phyloP scores from a whole-genome alignment of 2,797 vertebrate genomes.

The Babyrousa celebensis region DNA sequence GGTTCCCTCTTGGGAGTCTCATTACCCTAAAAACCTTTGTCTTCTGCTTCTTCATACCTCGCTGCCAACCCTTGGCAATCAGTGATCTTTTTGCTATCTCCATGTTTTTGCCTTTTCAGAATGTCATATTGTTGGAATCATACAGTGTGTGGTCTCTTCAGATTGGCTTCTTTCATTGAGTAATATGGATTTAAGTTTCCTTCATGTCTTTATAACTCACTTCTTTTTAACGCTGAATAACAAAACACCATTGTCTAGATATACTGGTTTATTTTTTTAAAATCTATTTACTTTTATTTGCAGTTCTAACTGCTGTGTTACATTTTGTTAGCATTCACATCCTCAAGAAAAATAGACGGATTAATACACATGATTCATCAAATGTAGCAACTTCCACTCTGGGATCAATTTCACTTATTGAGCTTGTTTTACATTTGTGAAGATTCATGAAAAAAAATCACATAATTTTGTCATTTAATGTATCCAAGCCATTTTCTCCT shows the following conservation, averaged over 20 bases:
- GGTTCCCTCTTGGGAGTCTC: background rate
- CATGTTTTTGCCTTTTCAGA: slow-evolving; percentile 59
- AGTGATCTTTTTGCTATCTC: background rate
- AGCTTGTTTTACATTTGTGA: slow-evolving; percentile 58
- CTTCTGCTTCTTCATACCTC: background rate
- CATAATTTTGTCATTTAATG: slow-evolving; percentile 38
- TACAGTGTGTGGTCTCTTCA: slow-evolving; percentile 14
- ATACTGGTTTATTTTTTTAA: slow-evolving; percentile 11
- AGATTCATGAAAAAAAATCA: background rate
- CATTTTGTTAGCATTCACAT: slow-evolving; percentile 39
- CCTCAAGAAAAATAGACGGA: slow-evolving; percentile 40
- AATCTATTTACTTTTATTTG: slow-evolving; percentile 64
- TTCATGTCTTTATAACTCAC: slow-evolving; percentile 65
- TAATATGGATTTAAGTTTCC: background rate
- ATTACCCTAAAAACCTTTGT: background rate
- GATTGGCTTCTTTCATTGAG: slow-evolving; percentile 57
- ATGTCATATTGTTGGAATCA: slow-evolving; percentile 63
- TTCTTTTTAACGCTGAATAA: slow-evolving; percentile 47
- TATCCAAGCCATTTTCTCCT: background rate
- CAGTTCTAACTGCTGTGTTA: slow-evolving; percentile 50
- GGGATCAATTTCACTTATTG: slow-evolving; percentile 2
- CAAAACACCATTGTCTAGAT: slow-evolving; percentile 63
- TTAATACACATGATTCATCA: slow-evolving; percentile 3
- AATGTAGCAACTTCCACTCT: background rate
- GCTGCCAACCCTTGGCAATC: background rate